Evolutionary conservation across 2,113 vertebrate species (phyloP), one percentile per base, ranked within the genome.

Genomic region (Climacteris rufus): DNA sequence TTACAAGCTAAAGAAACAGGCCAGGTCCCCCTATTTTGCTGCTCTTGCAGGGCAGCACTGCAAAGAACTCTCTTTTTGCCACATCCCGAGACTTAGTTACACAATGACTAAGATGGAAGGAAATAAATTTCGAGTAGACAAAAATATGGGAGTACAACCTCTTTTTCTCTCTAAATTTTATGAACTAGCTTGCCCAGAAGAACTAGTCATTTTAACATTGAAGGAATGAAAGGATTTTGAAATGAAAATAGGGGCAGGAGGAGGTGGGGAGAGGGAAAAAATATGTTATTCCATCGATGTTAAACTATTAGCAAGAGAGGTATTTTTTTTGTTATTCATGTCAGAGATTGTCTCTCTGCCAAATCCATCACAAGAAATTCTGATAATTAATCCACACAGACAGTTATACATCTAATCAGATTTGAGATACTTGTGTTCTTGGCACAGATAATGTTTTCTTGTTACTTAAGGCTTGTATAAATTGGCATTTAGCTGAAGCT

Each of bases 351-450:
- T 63, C 39, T 64, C 40, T 76, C 63, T 96, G 92, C 94, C 93
- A 96, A 90, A 72, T 84, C 16, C 22, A 79, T 42, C 49, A 49
- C 31, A 93, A 91, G 63, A 94, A 89, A 90, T 94, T 37, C 72
- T 60, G 65, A 82, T 97, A 96, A 97, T 97, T 97, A 97, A 95
- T 97, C 95, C 95, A 71, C 75, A 93, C 93, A 96, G 95, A 83
- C 45, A 91, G 65, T 78, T 86, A 76, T 10, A 30, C 49, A 85
- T 92, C 81, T 94, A 86, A 95, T 97, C 75, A 96, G 82, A 95
- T 95, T 89, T 4, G 20, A 93, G 56, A 82, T 75, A 91, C 66
- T 74, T 83, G 40, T 78, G 87, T 89, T 95, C 53, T 92, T 96
- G 95, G 89, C 93, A 96, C 94, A 76, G 71, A 35, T 91, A 81